Base-by-base conservation (phyloP, 1,140 invertebrate genomes). In the Bathynomus jamesi region DNA sequence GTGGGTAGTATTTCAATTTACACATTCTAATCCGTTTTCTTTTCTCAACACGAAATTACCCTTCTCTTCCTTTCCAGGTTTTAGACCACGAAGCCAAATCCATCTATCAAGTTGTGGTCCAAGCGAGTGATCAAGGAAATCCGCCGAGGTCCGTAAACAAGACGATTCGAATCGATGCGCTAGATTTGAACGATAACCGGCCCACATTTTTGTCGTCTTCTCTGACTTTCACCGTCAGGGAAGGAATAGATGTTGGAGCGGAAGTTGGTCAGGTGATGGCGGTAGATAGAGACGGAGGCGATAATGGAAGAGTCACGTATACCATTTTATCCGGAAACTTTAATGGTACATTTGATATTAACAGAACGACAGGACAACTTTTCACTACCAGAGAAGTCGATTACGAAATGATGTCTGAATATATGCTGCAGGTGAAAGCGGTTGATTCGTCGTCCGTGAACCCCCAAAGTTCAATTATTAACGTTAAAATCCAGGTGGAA, bases 171-270 rank as follows among this genome's bases (percentile, higher is more conserved):
- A 89, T 97, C 25, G 91, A 94, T 82, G 93, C 96, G 24, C 82
- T 94, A 75, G 92, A 95, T 81, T 85, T 96, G 60, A 94, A 95
- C 81, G 93, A 96, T 81, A 92, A 94, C 82, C 85, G 92, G 78
- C 94, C 93, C 28, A 93, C 89, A 66, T 96, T 95, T 82, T 92
- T 91, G 46, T 93, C 91, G 79, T 94, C 92, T 67, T 94, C 91
- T 82, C 85, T 95, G 74, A 87, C 88, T 65, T 95, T 95, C 83
- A 89, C 88, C 84, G 91, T 93, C 81, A 87, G 68, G 32, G 74
- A 76, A 32, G 75, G 75, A 24, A 46, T 76, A 11, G 65, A 60
- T n/a, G 74, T 76, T 28, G 77, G 77, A 21, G 73, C 67, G 28
- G 71, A 78, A 61, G 72, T 76, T 24, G 93, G 93, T 2, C 89